Base-by-base conservation (phyloP, 2,797 vertebrate species). In the Pipistrellus pygmaeus region DNA sequence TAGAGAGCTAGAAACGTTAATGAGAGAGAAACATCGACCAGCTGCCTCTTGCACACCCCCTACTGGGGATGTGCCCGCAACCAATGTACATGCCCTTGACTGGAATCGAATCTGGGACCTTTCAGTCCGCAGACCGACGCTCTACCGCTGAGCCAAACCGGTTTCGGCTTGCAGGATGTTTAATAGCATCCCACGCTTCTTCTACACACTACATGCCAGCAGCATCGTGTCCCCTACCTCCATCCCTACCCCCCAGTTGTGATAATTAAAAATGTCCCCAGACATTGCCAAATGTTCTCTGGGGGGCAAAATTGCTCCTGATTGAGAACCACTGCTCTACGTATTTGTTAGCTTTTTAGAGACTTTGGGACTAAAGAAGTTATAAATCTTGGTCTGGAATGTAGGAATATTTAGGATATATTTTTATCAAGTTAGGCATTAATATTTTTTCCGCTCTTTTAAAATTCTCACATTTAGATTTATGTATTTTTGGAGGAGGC, bases 361-460 rank as follows among this genome's bases (percentile, higher is more conserved):
- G 14, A 91, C 41, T 64, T 72, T 64, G 55, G 71, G 32, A 60
- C n/a, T 60, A 82, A 90, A 93, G 72, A 91, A 68, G 11, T 76
- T 91, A 44, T 8, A 77, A 83, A 76, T 95, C 41, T 87, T 91
- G 38, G 35, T 86, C 76, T 18, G 82, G 44, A 78, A 71, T 83
- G 8, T 95, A 77, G 41, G 44, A 30, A 76, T 88, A 69, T 88
- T 90, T 83, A 88, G 21, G 38, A 78, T 81, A 44, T 77, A 15
- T 84, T 53, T 92, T 94, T 64, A 78, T 95, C n/a, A 82, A 14
- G 6, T 86, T 92, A 86, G 64, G 21, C 57, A 51, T 86, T 95
- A 86, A 27, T 78, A 48, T 48, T 62, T 41, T 46, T 20, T 1
- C 32, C 27, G 14, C 46, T 21, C 15, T 48, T 66, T 91, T 85